Conservation (phyloP, 1,140 invertebrate genomes). For the Halictus rubicundus region DNA sequence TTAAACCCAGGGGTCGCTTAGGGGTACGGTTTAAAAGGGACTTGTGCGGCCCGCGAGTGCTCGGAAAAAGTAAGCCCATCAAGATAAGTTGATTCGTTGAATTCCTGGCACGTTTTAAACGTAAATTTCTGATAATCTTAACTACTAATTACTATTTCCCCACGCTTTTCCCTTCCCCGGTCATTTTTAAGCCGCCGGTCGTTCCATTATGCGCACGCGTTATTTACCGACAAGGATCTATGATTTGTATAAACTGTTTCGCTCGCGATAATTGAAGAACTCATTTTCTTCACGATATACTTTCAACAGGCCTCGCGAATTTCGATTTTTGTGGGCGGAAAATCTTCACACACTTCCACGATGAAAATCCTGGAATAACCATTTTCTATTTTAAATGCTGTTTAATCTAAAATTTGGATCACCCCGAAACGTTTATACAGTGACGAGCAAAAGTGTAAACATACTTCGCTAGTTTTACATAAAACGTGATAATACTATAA, state of each 20-base stretch:
- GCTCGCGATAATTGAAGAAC: not conserved
- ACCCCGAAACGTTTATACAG: no score
- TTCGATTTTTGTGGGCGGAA: no score
- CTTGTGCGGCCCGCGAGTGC: not conserved
- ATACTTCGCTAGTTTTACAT: no score
- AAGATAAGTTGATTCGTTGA: conserved; percentile 29
- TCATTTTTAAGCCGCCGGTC: not conserved
- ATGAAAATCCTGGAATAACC: no score
- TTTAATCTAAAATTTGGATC: no score
- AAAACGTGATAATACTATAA: no score
- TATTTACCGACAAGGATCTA: not conserved
- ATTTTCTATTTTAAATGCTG: no score
- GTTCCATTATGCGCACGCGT: not conserved
- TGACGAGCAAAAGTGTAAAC: no score
- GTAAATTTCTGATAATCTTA: not conserved
- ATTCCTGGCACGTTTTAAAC: not conserved
- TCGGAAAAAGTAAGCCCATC: conserved; percentile 13
- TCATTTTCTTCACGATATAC: no score
- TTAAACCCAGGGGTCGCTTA: conserved; percentile 9
- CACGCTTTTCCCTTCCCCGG: no score
- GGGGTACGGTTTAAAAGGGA: conserved; percentile 28
- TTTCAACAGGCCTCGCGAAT: no score
- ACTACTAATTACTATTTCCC: conserved; percentile 4
- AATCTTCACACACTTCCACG: no score
- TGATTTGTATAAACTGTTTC: not conserved